Evolutionary conservation across 2,888 invertebrate genomes (phyloP).

Genomic region (Perizoma affinitatum): DNA sequence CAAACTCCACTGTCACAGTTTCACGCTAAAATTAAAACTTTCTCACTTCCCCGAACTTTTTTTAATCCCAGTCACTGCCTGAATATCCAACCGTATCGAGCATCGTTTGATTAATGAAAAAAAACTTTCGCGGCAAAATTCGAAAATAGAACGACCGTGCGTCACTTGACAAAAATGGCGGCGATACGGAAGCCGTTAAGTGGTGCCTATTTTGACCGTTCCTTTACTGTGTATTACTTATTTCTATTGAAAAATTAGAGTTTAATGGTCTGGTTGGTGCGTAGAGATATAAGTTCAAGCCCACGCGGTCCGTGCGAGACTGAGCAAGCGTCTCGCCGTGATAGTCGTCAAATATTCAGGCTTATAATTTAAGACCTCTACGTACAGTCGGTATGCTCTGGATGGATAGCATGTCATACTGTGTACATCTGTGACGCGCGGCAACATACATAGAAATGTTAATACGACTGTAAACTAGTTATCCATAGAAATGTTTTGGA

Average conservation of each 20-base stretch:
- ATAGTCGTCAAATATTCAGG: conserved; percentile 74
- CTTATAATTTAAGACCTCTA: conserved; percentile 75
- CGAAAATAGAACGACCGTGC: conserved; percentile 62
- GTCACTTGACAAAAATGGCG: conserved; percentile 61
- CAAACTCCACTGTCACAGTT: conserved; percentile 67
- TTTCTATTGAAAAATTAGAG: conserved; percentile 80
- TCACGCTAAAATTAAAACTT: conserved; percentile 24
- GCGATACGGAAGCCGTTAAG: conserved; percentile 61
- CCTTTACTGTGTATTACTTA: conserved; percentile 68
- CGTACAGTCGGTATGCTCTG: conserved; percentile 52
- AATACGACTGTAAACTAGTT: conserved; percentile 34
- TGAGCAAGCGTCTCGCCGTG: conserved; percentile 59
- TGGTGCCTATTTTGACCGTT: conserved; percentile 72
- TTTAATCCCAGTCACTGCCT: conserved; percentile 46
- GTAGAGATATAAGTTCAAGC: conserved; percentile 59
- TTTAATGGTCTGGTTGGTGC: conserved; percentile 70
- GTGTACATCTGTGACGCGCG: conserved; percentile 51
- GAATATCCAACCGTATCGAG: conserved; percentile 50
- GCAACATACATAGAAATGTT: conserved; percentile 54
- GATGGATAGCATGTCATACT: conserved; percentile 55
- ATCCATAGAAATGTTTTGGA: neutral
- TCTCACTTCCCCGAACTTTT: conserved; percentile 37
- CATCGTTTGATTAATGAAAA: conserved; percentile 55
- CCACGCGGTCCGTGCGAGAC: conserved; percentile 74
- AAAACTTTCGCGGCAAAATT: conserved; percentile 66